Conservation (phyloP, 2,797 vertebrate genomes). For the Pteronotus mesoamericanus region DNA sequence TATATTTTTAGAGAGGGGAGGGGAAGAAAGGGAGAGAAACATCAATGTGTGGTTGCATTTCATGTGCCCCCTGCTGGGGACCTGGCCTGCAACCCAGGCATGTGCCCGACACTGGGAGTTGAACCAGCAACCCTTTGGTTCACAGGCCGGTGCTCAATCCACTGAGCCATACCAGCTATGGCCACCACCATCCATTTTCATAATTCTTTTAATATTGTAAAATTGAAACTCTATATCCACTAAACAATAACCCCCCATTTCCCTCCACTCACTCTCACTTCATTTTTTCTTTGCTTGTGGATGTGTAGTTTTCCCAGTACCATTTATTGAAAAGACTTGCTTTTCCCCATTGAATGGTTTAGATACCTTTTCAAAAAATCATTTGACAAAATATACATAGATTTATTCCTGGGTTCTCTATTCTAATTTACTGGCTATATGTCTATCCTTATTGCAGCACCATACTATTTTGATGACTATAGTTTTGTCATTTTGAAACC, state of each 20-base stretch:
- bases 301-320: not conserved
- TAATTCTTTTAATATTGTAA: not conserved
- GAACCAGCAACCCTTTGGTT: too few relatives aligned
- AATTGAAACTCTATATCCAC: not conserved
- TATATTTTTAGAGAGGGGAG: too few relatives aligned
- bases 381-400: not conserved
- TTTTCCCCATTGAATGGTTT: not conserved
- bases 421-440: not conserved
- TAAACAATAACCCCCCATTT: not conserved
- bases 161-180: too few relatives aligned
- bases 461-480: not conserved
- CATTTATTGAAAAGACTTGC: not conserved
- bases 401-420: not conserved
- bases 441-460: not conserved
- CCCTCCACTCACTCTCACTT: too few relatives aligned
- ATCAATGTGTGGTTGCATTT: too few relatives aligned
- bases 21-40: too few relatives aligned
- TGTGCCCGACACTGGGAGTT: too few relatives aligned
- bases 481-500: not conserved
- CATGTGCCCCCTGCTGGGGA: too few relatives aligned
- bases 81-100: too few relatives aligned
- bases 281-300: not conserved
- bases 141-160: too few relatives aligned
- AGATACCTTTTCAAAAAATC: not conserved
- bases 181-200: too few relatives aligned